A percentile compares a stretch with the other conserved stretches of the same genome.
phyloP scores from a whole-genome alignment of 2,113 vertebrate genomes.

The Tapirus terrestris region DNA sequence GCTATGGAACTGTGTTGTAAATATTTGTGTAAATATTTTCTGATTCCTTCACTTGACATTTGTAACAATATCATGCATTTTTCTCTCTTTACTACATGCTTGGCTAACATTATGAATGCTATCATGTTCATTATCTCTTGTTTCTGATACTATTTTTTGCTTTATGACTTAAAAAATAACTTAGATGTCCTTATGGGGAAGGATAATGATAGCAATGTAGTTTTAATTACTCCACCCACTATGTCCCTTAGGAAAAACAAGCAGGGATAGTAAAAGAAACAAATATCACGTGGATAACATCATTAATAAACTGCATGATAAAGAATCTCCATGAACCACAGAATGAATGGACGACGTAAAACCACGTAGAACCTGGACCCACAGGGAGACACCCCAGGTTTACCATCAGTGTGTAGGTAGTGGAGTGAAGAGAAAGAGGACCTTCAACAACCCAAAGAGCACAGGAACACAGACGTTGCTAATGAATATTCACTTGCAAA shows the following conservation, averaged over 20 bases:
- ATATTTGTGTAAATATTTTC: background rate
- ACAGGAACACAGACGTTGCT: background rate
- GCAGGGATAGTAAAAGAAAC: background rate
- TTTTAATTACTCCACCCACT: background rate
- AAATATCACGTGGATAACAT: background rate
- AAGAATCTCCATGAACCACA: background rate
- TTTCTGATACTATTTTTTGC: background rate
- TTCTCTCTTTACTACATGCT: background rate
- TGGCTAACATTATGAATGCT: background rate
- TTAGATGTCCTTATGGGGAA: background rate
- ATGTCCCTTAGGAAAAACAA: background rate
- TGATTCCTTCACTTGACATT: background rate
- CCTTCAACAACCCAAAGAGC: background rate
- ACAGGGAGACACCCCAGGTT: background rate
- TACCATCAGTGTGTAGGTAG: background rate
- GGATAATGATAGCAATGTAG: background rate
- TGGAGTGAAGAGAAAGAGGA: background rate
- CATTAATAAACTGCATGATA: background rate
- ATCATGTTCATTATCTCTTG: background rate
- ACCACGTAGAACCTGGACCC: background rate
- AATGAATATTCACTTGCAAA: background rate
- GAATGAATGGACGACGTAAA: background rate
- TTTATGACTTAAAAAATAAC: background rate
- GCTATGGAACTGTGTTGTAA: background rate
- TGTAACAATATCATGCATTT: background rate